Evolutionary conservation across 2,888 invertebrate genomes (phyloP).

Genomic region (Hofmannophila pseudospretella): DNA sequence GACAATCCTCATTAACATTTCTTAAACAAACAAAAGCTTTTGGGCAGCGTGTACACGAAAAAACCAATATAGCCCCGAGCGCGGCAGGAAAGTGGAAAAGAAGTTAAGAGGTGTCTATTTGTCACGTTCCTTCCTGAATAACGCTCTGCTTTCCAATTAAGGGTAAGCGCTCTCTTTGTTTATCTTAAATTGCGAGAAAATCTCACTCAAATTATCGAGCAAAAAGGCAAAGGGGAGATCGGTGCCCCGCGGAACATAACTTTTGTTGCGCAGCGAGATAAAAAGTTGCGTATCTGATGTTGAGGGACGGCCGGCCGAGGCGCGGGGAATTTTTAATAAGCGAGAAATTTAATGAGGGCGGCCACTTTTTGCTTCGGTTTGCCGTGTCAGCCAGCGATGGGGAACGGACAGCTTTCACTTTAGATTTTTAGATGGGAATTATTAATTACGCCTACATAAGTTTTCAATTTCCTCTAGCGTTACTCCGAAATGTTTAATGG

Average conservation of each 20-base stretch:
- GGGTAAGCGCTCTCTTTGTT: constrained; percentile 78
- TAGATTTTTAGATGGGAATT: constrained; percentile 32
- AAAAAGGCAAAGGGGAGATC: constrained; percentile 69
- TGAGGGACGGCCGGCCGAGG: constrained; percentile 46
- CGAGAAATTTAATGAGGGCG: constrained; percentile 75
- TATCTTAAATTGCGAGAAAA: constrained; percentile 79
- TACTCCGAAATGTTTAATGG: too few relatives aligned
- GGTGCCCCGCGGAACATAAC: constrained; percentile 62
- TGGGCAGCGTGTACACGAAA: constrained; percentile 55
- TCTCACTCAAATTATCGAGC: constrained; percentile 78
- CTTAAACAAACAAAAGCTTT: constrained; percentile 68
- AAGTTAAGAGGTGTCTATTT: constrained; percentile 79
- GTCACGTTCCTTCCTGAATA: constrained; percentile 76
- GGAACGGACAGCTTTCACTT: constrained; percentile 38
- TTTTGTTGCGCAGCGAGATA: constrained; percentile 65
- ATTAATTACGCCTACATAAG: constrained; percentile 27
- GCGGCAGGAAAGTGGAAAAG: constrained; percentile 71
- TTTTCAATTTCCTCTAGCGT: neutral
- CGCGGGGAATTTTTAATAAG: constrained; percentile 77
- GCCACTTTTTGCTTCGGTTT: constrained; percentile 56
- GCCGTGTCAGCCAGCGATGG: constrained; percentile 48
- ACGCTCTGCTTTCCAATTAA: constrained; percentile 78
- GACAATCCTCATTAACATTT: constrained; percentile 59
- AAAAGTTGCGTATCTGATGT: constrained; percentile 70
- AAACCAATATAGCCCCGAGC: constrained; percentile 69